phyloP scores from a whole-genome alignment of 2,888 invertebrate genomes.

The Homarus gammarus region DNA sequence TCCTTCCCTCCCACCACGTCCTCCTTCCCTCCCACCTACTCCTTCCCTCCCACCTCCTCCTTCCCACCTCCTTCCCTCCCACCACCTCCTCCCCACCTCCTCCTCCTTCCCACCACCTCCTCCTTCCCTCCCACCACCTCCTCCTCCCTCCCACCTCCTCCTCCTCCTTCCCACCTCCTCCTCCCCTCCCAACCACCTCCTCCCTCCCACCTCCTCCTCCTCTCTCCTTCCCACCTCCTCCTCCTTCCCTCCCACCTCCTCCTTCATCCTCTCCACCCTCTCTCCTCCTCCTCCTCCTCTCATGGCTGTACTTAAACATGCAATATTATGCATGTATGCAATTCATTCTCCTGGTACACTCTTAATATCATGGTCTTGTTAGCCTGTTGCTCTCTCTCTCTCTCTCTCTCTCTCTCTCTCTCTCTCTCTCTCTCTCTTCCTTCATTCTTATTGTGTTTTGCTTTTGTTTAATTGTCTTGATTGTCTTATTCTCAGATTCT shows the following conservation, averaged over 20 bases:
- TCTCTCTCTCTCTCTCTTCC: neutral
- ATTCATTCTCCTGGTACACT: too few species aligned
- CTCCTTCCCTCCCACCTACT: neutral
- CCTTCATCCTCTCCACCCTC: neutral
- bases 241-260: neutral
- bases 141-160: neutral
- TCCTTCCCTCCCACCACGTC: neutral
- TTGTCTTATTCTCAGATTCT: neutral
- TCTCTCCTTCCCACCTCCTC: neutral
- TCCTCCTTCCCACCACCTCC: neutral
- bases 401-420: neutral
- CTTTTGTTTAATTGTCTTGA: neutral
- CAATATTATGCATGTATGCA: too few species aligned
- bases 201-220: neutral
- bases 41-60: neutral
- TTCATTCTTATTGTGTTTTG: neutral
- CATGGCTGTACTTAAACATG: too few species aligned
- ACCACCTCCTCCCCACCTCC: neutral
- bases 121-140: neutral
- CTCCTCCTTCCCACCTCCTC: neutral
- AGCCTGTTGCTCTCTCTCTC: too few species aligned
- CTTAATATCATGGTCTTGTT: too few species aligned
- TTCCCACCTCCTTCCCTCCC: neutral
- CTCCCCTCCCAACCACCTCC: neutral
- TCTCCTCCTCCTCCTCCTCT: neutral